A percentile compares a stretch with the other conserved stretches of the same genome.
Evolutionary conservation across 2,797 vertebrate genomes (phyloP).

Genomic region (Microctenopoma stevenorrisi): DNA sequence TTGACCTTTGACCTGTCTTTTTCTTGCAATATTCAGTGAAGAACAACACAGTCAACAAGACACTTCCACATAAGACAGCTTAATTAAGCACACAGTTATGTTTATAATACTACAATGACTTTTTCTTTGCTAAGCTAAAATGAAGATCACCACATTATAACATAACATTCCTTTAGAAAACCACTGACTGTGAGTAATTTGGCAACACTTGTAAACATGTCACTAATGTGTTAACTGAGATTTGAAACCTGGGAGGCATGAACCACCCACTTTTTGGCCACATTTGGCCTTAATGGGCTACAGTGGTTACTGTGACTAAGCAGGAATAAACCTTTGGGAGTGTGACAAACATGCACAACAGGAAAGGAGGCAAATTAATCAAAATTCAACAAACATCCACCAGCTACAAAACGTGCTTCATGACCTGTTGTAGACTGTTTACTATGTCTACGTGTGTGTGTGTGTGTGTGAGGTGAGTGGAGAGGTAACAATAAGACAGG

Average conservation of each 20-base stretch:
- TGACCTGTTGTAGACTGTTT: conserved; percentile 9
- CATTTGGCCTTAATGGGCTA: conserved; percentile 41
- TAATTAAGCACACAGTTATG: conserved; percentile 17
- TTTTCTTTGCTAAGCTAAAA: conserved; percentile 1
- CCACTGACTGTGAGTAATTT: not conserved
- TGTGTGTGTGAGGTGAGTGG: conserved; percentile 12
- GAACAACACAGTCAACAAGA: conserved; percentile 7
- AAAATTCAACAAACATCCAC: conserved; percentile 8
- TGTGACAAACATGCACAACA: not conserved
- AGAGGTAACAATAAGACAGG: conserved; percentile 35
- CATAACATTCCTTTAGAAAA: not conserved
- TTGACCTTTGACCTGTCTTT: conserved; percentile 48
- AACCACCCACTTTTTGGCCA: conserved; percentile 22
- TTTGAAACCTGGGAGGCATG: conserved; percentile 39
- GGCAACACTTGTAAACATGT: not conserved
- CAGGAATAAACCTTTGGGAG: conserved; percentile 11
- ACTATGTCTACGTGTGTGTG: not conserved
- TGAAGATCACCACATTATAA: not conserved
- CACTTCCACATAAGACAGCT: conserved; percentile 34
- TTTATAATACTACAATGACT: conserved; percentile 3
- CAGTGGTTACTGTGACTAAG: conserved; percentile 33
- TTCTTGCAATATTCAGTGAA: conserved; percentile 9
- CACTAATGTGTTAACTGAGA: conserved; percentile 13
- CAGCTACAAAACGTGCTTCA: not conserved
- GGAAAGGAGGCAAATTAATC: conserved; percentile 17